Conservation (phyloP, 2,113 vertebrate species). For the Chascanopsetta lugubris region DNA sequence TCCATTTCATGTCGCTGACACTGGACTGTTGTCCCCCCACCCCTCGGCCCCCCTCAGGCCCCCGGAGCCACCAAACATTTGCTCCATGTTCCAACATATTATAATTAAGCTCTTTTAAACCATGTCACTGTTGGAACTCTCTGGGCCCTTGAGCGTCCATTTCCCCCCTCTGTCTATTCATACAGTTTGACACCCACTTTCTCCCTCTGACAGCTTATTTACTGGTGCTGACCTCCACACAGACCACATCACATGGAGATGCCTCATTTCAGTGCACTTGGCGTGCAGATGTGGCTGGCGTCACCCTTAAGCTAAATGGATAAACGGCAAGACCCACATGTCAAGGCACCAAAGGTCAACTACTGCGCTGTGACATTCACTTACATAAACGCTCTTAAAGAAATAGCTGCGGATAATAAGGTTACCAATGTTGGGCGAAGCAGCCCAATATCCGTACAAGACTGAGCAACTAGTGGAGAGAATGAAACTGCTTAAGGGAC, state of each 20-base stretch:
- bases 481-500: conserved; percentile 56
- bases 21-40: conserved; percentile 62
- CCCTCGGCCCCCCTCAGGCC: conserved; percentile 36
- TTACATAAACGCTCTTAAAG: conserved; percentile 37
- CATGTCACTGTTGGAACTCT: conserved; percentile 66
- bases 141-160: conserved; percentile 59
- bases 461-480: conserved; percentile 20
- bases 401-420: conserved; percentile 31
- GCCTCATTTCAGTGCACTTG: conserved; percentile 39
- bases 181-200: conserved; percentile 66
- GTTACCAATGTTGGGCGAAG: conserved; percentile 20
- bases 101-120: conserved; percentile 80
- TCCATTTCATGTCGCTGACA: conserved; percentile 41
- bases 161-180: conserved; percentile 57
- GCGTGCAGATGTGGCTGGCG: conserved; percentile 14
- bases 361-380: conserved; percentile 10
- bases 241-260: conserved; percentile 20
- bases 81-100: conserved; percentile 64
- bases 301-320: conserved; percentile 41
- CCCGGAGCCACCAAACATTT: conserved; percentile 63
- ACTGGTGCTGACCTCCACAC: conserved; percentile 47
- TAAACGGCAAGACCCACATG: conserved; percentile 21
- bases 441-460: conserved; percentile 41
- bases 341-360: conserved; percentile 35
- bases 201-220: conserved; percentile 67